These are phyloP conservation scores for Xanthia togata DNA, from an alignment of 2,888 invertebrate species.

Conservation along the genomic window DNA sequence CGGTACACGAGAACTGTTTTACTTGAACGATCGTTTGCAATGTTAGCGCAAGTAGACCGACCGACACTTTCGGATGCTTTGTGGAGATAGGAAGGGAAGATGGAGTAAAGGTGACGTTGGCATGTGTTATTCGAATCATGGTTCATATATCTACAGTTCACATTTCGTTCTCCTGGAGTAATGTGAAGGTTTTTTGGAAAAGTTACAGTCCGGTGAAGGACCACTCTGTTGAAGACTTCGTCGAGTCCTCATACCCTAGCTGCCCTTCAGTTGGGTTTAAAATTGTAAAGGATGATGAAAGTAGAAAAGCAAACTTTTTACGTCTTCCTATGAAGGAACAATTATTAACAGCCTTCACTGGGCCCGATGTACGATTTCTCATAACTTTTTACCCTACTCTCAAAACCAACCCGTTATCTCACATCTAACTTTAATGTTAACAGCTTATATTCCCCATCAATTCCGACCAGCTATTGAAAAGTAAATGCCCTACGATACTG, in stretches of 20 bases:
- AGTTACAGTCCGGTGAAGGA: not conserved
- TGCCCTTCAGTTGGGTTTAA: not conserved
- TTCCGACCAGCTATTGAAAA: conserved; percentile 46
- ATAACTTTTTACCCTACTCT: conserved; percentile 13
- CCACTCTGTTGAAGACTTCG: not conserved
- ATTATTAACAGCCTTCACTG: not conserved
- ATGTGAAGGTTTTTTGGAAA: not conserved
- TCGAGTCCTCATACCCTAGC: not conserved
- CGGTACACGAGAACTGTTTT: conserved; percentile 88
- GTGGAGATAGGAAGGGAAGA: conserved; percentile 67
- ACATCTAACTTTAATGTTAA: conserved; percentile 44
- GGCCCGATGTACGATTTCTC: not conserved
- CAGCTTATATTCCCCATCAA: conserved; percentile 36
- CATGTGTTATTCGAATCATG: conserved; percentile 15
- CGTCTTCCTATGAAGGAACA: not conserved
- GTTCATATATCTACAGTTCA: not conserved
- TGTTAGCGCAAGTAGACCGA: conserved; percentile 73
- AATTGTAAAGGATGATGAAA: not conserved
- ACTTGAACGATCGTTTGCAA: conserved; percentile 82
- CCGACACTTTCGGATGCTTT: conserved; percentile 68
- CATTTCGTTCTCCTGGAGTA: not conserved
- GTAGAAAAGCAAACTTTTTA: not conserved
- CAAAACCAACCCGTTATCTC: conserved; percentile 9
- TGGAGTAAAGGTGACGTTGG: conserved; percentile 55
- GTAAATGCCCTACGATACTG: conserved; percentile 51